Percentiles rank a stretch among this genome's conserved stretches.
These are phyloP conservation scores for Parnassius apollo DNA, from an alignment of 2,888 invertebrate genomes.

Conservation along the genomic window DNA sequence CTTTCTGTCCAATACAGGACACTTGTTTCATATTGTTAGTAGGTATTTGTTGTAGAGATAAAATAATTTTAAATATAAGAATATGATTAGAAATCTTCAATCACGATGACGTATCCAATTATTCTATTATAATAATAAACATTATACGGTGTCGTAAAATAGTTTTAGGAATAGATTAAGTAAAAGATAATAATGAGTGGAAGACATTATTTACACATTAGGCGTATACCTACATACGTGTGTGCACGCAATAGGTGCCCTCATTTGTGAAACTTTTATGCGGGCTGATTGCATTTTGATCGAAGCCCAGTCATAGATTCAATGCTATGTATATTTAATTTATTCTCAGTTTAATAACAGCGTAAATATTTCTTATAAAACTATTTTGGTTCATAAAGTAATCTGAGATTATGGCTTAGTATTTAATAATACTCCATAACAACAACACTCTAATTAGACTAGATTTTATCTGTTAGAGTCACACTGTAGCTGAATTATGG, in stretches of 20 bases:
- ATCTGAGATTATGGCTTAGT: too few relatives aligned
- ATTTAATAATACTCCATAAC: too few relatives aligned
- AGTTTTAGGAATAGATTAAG: constrained; percentile 58
- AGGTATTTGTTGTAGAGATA: too few relatives aligned
- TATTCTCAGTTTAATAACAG: neutral
- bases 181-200: constrained; percentile 71
- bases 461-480: too few relatives aligned
- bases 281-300: constrained; percentile 40
- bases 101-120: too few relatives aligned
- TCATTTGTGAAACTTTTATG: constrained; percentile 32
- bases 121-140: too few relatives aligned
- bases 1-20: too few relatives aligned
- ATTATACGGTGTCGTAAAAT: neutral
- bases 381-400: too few relatives aligned
- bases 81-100: neutral
- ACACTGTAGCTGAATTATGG: too few relatives aligned
- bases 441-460: too few relatives aligned
- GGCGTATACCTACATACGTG: constrained; percentile 46
- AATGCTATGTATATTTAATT: constrained; percentile 44
- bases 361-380: too few relatives aligned
- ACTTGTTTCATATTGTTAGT: too few relatives aligned
- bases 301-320: constrained; percentile 45
- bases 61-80: neutral
- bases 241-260: constrained; percentile 32
- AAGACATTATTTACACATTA: constrained; percentile 73